phyloP scores from a whole-genome alignment of 1,140 invertebrate genomes.

The Sycobia sp. region DNA sequence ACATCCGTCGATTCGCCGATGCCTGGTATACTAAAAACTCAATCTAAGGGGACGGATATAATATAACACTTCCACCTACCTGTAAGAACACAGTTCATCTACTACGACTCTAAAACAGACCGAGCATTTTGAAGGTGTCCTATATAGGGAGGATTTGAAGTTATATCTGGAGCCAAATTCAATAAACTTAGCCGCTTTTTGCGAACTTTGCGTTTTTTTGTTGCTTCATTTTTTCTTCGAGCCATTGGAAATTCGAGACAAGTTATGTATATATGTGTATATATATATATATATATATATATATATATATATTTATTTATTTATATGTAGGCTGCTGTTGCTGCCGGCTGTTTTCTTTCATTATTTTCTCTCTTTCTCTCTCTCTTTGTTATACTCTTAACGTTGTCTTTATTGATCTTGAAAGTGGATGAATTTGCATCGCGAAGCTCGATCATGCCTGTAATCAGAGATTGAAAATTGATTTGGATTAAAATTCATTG shows the following conservation, averaged over 20 bases:
- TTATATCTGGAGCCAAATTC: constrained; percentile 35
- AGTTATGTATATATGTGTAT: too few species aligned
- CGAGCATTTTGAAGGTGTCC: constrained; percentile 35
- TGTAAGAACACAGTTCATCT: constrained; percentile 37
- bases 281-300: too few species aligned
- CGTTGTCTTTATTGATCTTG: constrained; percentile 23
- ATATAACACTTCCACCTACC: constrained; percentile 51
- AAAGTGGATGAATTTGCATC: constrained; percentile 35
- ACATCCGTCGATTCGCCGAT: constrained; percentile 50
- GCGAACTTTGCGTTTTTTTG: constrained; percentile 16
- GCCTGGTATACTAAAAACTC: constrained; percentile 48
- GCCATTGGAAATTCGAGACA: constrained; percentile 22
- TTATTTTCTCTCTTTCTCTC: too few species aligned
- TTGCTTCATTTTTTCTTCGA: constrained; percentile 9
- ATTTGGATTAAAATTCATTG: too few species aligned
- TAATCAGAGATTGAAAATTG: background rate
- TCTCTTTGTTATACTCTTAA: too few species aligned
- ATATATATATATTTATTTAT: too few species aligned
- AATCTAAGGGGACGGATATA: constrained; percentile 60
- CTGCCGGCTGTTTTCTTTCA: constrained; percentile 13
- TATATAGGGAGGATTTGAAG: constrained; percentile 41
- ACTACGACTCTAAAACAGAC: constrained; percentile 39
- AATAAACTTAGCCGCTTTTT: constrained; percentile 29
- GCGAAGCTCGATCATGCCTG: constrained; percentile 34
- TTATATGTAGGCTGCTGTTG: constrained; percentile 1